A percentile compares a stretch with the other conserved stretches of the same genome.
These are phyloP conservation scores for Halisarca cf. caerulea DNA, from an alignment of 37 sponge, comb jelly and placozoan species.

Conservation along the genomic window DNA sequence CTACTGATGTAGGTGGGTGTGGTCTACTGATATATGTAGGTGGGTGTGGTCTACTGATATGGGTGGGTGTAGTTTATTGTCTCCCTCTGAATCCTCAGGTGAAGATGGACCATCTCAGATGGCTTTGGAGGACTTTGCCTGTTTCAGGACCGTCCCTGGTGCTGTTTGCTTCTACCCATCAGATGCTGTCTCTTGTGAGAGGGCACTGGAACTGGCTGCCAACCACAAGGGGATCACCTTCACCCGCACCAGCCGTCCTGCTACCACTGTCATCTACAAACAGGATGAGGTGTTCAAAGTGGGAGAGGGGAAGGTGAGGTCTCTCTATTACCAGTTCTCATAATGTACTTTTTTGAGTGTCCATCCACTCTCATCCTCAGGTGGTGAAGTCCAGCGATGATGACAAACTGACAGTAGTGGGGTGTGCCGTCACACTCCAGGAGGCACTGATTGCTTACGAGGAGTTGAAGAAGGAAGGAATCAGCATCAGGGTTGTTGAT, in stretches of 20 bases:
- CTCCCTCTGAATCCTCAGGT: slow-evolving; percentile 61
- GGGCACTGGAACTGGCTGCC: slow-evolving; percentile 98
- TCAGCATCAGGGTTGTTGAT: slow-evolving; percentile 90
- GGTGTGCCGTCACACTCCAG: slow-evolving; percentile 90
- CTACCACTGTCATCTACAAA: slow-evolving; percentile 81
- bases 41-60: neutral
- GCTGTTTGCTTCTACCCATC: slow-evolving; percentile 93
- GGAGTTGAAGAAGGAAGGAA: slow-evolving; percentile 73
- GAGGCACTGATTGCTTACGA: slow-evolving; percentile 80
- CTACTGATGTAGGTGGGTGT: too few species aligned
- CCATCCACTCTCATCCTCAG: slow-evolving; percentile 30
- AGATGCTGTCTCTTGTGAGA: slow-evolving; percentile 92
- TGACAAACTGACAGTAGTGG: slow-evolving; percentile 94
- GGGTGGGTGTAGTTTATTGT: neutral
- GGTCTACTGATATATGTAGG: neutral
- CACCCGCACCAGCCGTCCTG: slow-evolving; percentile 92
- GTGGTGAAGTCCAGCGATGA: slow-evolving; percentile 60
- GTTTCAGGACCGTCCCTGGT: slow-evolving; percentile 90
- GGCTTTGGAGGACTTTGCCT: slow-evolving; percentile 98
- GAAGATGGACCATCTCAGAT: slow-evolving; percentile 99
- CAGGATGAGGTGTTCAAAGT: slow-evolving; percentile 93
- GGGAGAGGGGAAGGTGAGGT: slow-evolving; percentile 95
- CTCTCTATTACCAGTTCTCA: neutral
- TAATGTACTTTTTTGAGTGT: neutral
- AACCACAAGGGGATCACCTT: slow-evolving; percentile 89